Evolutionary conservation across 30 jellyfish, hydroid and myxozoan genomes (phyloP), one percentile per base, ranked within the genome.

Genomic region (Morbakka virulenta): DNA sequence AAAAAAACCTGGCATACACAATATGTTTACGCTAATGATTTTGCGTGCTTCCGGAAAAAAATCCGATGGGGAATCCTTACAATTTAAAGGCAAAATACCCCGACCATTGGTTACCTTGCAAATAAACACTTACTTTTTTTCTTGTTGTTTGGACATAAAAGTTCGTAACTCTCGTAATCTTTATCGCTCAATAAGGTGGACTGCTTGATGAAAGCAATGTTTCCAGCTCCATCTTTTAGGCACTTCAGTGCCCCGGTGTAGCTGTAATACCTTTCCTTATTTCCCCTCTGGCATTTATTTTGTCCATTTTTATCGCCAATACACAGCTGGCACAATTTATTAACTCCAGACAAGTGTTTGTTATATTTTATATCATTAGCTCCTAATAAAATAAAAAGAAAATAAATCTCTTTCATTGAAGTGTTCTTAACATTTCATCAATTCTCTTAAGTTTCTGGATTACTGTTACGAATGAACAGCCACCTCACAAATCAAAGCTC

Each of bases 171-270:
- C 2, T 63, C 69, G 63, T 82, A 81, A 26, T 82, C 86, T 31
- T 17, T 76, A 14, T 69, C 50, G 9, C 17, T 9, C 80, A 82
- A 26, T 32, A 77, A 25, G 41, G 77, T 82, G 1, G 94, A 82
- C 51, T 82, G 75, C 52, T 82, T 82, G 22, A 82, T 62, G 31
- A 82, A 82, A 9, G 94, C 94, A 3, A 82, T 86, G 34, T 82
- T 86, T 26, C 94, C 94, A n/a, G 13, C 81, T 3, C 81, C 94
- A 82, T 82, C 94, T 62, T 82, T 72, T 67, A 82, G 14, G 67
- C 94, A 82, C 71, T 53, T 36, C 63, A 82, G 72, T 49, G 94
- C 94, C 29, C 94, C 94, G 28, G 14, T 33, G 80, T 82, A 82
- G 33, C 94, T 83, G 49, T 72, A 82, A 35, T 82, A 82, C 17